phyloP scores from a whole-genome alignment of 2,797 vertebrate genomes.

The Myiotriccus ornatus region DNA sequence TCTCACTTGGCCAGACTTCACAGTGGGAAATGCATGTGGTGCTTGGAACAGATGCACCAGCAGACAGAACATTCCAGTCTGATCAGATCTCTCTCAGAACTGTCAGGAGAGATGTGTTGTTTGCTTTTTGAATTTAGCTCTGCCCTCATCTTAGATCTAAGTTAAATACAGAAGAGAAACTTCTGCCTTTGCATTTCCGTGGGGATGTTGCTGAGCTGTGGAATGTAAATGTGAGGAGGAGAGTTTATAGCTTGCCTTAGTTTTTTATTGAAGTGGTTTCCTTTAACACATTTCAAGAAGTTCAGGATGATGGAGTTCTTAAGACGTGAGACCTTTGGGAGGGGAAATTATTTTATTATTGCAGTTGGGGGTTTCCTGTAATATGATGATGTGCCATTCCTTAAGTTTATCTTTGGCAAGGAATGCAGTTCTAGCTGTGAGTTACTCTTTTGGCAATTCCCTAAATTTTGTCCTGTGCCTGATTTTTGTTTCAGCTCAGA shows the following conservation, averaged over 20 bases:
- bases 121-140: background rate
- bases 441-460: background rate
- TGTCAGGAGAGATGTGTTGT: background rate
- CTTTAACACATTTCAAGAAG: background rate
- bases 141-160: background rate
- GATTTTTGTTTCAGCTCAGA: conserved; percentile 86
- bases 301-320: background rate
- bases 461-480: conserved; percentile 19
- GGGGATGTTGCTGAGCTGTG: background rate
- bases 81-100: background rate
- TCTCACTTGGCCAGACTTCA: background rate
- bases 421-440: background rate
- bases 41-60: background rate
- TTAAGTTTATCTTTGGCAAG: background rate
- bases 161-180: background rate
- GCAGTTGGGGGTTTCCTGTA: background rate
- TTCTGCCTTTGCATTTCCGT: background rate
- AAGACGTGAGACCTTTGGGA: background rate
- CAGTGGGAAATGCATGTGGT: background rate
- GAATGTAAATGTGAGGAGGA: background rate
- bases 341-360: background rate
- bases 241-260: background rate
- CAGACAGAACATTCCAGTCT: background rate
- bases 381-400: background rate
- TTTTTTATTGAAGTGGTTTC: background rate